These are phyloP conservation scores for Masticophis lateralis DNA, from an alignment of 2,797 vertebrate genomes.

Conservation along the genomic window DNA sequence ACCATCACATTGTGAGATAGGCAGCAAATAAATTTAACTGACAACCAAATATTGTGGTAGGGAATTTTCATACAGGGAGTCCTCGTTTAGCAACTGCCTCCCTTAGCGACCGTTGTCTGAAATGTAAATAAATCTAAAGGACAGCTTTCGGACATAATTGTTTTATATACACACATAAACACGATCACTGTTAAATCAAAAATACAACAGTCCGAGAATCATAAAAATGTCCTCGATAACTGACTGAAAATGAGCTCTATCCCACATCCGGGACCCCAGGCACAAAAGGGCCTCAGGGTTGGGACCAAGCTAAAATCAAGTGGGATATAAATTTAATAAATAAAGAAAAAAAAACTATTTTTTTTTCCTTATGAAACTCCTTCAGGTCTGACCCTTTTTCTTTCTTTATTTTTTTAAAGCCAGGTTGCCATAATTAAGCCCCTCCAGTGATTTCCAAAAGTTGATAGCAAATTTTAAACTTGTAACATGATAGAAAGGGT, in stretches of 20 bases:
- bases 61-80: not conserved
- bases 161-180: not conserved
- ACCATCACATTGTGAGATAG: not conserved
- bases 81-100: not conserved
- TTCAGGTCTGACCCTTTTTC: not conserved
- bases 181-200: not conserved
- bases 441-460: not conserved
- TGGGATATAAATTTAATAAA: not conserved
- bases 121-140: not conserved
- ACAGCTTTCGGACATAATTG: not conserved
- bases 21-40: not conserved
- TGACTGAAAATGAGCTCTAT: not conserved
- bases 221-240: not conserved
- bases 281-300: not conserved
- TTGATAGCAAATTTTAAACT: not conserved
- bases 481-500: not conserved
- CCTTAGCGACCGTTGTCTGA: not conserved
- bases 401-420: not conserved
- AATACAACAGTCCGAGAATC: not conserved
- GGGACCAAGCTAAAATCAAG: not conserved
- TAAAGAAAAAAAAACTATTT: not conserved
- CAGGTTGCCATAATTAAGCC: not conserved
- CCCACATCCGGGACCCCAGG: fast-evolving
- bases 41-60: not conserved
- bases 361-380: not conserved